These are phyloP conservation scores for Bucco capensis DNA, from an alignment of 2,113 vertebrate genomes.

Conservation along the genomic window DNA sequence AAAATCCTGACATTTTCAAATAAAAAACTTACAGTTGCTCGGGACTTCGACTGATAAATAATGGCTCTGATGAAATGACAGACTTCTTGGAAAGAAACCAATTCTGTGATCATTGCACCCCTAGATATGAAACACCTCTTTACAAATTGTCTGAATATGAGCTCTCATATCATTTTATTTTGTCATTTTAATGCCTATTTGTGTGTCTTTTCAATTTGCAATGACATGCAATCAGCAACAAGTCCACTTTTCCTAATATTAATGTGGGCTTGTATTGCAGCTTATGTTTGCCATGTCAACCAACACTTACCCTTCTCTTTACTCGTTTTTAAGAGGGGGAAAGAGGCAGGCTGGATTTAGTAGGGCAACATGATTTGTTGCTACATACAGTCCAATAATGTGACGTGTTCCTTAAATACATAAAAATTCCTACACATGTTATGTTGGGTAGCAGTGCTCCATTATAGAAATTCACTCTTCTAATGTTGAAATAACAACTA, in stretches of 20 bases:
- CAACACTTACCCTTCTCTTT: constrained; percentile 14
- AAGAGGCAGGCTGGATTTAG: not conserved
- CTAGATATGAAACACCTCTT: constrained; percentile 75
- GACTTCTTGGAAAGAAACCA: constrained; percentile 71
- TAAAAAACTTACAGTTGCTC: constrained; percentile 51
- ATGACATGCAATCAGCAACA: constrained; percentile 33
- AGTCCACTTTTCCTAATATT: constrained; percentile 18
- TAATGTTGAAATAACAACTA: not conserved
- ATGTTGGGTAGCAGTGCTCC: not conserved
- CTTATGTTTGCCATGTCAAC: not conserved
- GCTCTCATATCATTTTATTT: constrained; percentile 58
- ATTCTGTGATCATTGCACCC: constrained; percentile 68
- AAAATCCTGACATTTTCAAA: constrained; percentile 65
- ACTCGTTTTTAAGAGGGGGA: not conserved
- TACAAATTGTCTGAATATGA: constrained; percentile 64
- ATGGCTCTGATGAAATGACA: constrained; percentile 65
- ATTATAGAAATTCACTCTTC: not conserved
- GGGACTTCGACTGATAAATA: constrained; percentile 70
- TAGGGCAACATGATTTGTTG: not conserved
- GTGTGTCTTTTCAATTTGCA: constrained; percentile 60
- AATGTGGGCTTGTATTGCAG: constrained; percentile 37
- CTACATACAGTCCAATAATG: not conserved
- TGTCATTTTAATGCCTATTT: constrained; percentile 68
- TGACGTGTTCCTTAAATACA: not conserved
- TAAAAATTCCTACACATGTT: not conserved